Evolutionary conservation across 2,888 invertebrate species (phyloP), one percentile per base, ranked within the genome.

Genomic region (Cosmorhoe ocellata): DNA sequence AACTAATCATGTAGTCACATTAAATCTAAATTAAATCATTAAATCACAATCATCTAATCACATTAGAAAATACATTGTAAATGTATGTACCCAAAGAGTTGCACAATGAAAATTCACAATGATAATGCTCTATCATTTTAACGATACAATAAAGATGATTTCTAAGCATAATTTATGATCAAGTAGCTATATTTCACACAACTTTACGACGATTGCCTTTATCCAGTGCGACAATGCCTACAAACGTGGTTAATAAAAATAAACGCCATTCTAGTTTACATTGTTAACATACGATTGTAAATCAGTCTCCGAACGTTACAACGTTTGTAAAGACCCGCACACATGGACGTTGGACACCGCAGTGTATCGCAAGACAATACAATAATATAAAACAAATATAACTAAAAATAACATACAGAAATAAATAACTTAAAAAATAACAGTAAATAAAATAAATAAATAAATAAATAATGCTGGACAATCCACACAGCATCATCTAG

Each of bases 241-340:
- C 56, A 56, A 57, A 54, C 36, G 53, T 37, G 50, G 57, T 51
- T 57, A 57, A 57, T 61, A 57, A 67, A 61, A 63, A 60, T 63
- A 48, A 56, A 55, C 39, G 44, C 33, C 51, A 51, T 52, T 59
- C 57, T 53, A 61, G 48, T 63, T 58, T 58, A 69, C 68, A 67
- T 67, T 68, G 64, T 70, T 58, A 59, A 59, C 59, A 49, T 51
- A 54, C 55, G 51, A 57, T 41, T 61, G 58, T 61, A 61, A 61
- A 58, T 61, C 52, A 53, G 49, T 59, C 51, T 48, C 67, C 67
- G 70, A 75, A 74, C 69, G 62, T 46, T 62, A 66, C 66, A 64
- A 63, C 44, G 56, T 63, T 67, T 44, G 36, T 67, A 51, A 56
- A 41, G 48, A 38, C 22, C 18, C n/a, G 27, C 12, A 5, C 24